phyloP scores from a whole-genome alignment of 2,888 invertebrate genomes.

The Pyrgus malvae region DNA sequence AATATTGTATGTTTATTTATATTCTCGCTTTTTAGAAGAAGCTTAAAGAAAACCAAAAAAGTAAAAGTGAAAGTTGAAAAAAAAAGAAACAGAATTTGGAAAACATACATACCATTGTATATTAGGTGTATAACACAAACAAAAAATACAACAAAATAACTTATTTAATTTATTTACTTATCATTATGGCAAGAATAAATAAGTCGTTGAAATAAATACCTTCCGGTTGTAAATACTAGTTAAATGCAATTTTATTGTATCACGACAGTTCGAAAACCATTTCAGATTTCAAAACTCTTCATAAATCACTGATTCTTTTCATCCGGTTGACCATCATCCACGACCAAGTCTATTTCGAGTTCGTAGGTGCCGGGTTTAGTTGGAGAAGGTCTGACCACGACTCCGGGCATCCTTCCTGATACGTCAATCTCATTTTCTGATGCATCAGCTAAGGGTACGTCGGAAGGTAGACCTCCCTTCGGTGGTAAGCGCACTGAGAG shows the following conservation, averaged over 20 bases:
- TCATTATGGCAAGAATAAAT: constrained; percentile 70
- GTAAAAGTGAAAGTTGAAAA: too few relatives aligned
- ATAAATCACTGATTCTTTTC: constrained; percentile 38
- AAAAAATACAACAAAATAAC: constrained; percentile 14
- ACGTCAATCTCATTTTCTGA: constrained; percentile 75
- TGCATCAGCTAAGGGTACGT: constrained; percentile 49
- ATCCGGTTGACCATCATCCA: constrained; percentile 70
- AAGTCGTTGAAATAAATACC: constrained; percentile 40
- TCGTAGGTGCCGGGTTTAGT: constrained; percentile 70
- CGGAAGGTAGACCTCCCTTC: constrained; percentile 44
- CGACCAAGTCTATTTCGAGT: constrained; percentile 67
- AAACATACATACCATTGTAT: too few relatives aligned
- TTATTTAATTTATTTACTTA: constrained; percentile 49
- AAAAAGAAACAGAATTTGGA: too few relatives aligned
- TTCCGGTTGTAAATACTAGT: constrained; percentile 28
- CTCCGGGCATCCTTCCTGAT: constrained; percentile 67
- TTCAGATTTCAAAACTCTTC: not conserved
- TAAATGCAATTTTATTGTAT: constrained; percentile 44
- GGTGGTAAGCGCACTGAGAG: constrained; percentile 85
- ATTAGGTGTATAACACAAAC: too few relatives aligned
- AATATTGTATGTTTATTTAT: too few relatives aligned
- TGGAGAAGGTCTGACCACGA: constrained; percentile 60
- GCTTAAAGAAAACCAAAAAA: too few relatives aligned
- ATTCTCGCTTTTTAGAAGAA: too few relatives aligned
- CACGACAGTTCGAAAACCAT: constrained; percentile 14